These are phyloP conservation scores for Tillus elongatus DNA, from an alignment of 2,888 invertebrate genomes.

Conservation along the genomic window DNA sequence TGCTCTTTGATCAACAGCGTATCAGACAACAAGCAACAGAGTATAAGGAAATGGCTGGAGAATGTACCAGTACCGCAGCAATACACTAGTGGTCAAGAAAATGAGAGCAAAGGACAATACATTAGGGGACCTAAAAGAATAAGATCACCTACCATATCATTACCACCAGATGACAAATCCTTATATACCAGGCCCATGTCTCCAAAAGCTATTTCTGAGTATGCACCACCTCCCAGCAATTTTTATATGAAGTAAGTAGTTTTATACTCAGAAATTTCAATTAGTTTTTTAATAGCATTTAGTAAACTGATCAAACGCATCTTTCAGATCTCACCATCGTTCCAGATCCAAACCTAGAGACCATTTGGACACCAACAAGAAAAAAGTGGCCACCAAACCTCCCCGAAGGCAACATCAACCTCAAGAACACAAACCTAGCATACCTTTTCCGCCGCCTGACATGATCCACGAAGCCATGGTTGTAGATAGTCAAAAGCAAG, in stretches of 20 bases:
- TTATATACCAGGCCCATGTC: conserved; percentile 26
- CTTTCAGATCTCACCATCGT: too few relatives aligned
- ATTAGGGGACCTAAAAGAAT: conserved; percentile 23
- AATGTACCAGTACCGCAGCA: conserved; percentile 50
- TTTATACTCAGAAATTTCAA: too few relatives aligned
- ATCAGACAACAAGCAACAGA: conserved; percentile 63
- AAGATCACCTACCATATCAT: conserved; percentile 35
- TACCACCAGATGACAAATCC: conserved; percentile 28
- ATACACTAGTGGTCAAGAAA: conserved; percentile 11
- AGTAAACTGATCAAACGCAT: too few relatives aligned
- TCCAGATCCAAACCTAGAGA: too few relatives aligned
- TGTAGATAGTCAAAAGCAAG: conserved; percentile 39
- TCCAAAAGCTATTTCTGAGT: conserved; percentile 27
- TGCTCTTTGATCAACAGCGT: conserved; percentile 43
- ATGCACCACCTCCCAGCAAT: conserved; percentile 11
- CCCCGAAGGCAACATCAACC: conserved; percentile 37
- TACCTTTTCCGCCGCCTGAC: conserved; percentile 43
- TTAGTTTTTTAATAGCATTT: too few relatives aligned
- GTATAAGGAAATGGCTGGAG: conserved; percentile 68
- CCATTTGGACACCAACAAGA: too few relatives aligned
- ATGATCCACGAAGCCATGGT: conserved; percentile 60
- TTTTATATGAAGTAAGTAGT: too few relatives aligned
- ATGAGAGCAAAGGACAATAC: conserved; percentile 8
- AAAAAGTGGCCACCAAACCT: conserved; percentile 21
- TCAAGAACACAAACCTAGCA: conserved; percentile 16